Conservation (phyloP, 2,113 vertebrate genomes). For the Malaclemys terrapin region DNA sequence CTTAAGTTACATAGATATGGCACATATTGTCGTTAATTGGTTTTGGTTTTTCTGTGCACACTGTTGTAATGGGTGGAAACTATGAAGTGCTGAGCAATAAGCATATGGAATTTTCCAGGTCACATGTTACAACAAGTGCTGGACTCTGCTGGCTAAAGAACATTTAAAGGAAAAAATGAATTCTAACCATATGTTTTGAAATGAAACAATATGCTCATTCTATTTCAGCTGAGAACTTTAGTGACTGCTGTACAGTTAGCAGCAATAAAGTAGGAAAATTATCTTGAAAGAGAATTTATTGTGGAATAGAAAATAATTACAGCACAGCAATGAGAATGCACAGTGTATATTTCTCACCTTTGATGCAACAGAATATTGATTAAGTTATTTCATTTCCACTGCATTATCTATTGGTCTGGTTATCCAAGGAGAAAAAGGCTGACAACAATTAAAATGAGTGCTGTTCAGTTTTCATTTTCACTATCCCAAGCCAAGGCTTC, state of each 20-base stretch:
- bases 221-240: slow-evolving; percentile 45
- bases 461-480: not conserved
- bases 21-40: not conserved
- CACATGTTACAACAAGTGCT: slow-evolving; percentile 44
- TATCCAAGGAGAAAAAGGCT: not conserved
- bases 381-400: slow-evolving; percentile 4
- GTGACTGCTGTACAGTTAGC: slow-evolving; percentile 6
- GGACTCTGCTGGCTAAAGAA: slow-evolving; percentile 49
- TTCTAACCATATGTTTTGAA: slow-evolving; percentile 69
- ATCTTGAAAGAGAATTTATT: slow-evolving; percentile 32
- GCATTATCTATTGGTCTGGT: not conserved
- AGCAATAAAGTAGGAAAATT: slow-evolving; percentile 48
- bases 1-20: not conserved
- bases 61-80: not conserved
- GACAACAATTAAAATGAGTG: not conserved
- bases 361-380: not conserved
- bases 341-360: not conserved
- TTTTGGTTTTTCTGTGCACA: not conserved
- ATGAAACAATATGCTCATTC: slow-evolving; percentile 63
- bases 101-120: slow-evolving; percentile 67
- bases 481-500: not conserved
- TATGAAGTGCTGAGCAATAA: slow-evolving; percentile 22
- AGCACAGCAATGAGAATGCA: not conserved
- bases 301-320: slow-evolving; percentile 43
- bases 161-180: not conserved